Conservation (phyloP, 2,888 invertebrate genomes). For the Rotaria magnacalcarata region DNA sequence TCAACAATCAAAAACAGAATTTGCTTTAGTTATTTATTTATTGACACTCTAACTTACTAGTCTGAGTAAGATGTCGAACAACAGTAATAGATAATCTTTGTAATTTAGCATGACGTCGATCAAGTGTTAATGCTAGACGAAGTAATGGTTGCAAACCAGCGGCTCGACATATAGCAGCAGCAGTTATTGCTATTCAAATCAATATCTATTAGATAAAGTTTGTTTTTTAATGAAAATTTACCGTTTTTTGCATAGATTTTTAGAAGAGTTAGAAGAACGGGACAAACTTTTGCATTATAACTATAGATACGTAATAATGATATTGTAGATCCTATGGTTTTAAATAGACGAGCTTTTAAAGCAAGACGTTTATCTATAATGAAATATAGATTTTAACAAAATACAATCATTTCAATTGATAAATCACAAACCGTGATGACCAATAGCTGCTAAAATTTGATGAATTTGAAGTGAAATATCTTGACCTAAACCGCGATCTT, state of each 20-base stretch:
- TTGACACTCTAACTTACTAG: not conserved
- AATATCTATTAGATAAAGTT: too few species aligned
- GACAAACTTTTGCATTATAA: slow-evolving; percentile 21
- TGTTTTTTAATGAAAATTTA: not conserved
- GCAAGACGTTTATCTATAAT: slow-evolving; percentile 22
- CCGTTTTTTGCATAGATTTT: slow-evolving; percentile 35
- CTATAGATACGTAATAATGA: not conserved
- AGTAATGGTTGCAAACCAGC: not conserved
- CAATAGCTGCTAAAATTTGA: slow-evolving; percentile 26
- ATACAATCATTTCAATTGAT: not conserved
- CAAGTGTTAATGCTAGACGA: slow-evolving; percentile 9
- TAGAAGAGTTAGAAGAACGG: not conserved
- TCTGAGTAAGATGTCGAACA: slow-evolving; percentile 25
- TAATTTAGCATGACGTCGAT: slow-evolving; percentile 19
- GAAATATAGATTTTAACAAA: not conserved
- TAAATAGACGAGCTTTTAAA: slow-evolving; percentile 32
- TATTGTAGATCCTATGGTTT: not conserved
- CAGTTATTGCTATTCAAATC: not conserved
- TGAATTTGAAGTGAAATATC: slow-evolving; percentile 10
- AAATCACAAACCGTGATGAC: not conserved
- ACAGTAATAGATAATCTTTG: slow-evolving; percentile 19
- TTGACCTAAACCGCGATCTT: slow-evolving; percentile 2
- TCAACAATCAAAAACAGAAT: not conserved
- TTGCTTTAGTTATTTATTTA: too few species aligned
- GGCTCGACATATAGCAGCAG: not conserved